A percentile compares a stretch with the other conserved stretches of the same genome.
These are phyloP conservation scores for Characodon lateralis DNA, from an alignment of 2,797 vertebrate genomes.

Conservation along the genomic window DNA sequence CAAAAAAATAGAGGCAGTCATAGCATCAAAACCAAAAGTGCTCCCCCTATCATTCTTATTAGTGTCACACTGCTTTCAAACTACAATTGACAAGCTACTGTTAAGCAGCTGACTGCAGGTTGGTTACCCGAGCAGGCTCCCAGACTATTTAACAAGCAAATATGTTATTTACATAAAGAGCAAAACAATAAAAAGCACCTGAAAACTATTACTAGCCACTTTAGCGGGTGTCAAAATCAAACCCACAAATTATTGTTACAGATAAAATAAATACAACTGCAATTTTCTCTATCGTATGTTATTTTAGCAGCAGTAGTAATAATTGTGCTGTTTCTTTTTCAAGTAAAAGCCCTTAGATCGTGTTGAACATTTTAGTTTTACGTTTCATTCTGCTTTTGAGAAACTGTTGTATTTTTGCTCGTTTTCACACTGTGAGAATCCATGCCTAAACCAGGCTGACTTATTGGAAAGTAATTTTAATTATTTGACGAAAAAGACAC, in stretches of 20 bases:
- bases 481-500: neutral
- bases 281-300: neutral
- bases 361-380: neutral
- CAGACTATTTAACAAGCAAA: too few species aligned
- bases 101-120: too few species aligned
- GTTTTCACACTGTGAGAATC: neutral
- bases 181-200: too few species aligned
- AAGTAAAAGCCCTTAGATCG: neutral
- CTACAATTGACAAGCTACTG: too few species aligned
- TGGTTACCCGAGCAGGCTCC: too few species aligned
- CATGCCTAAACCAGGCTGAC: neutral
- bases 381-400: neutral
- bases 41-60: too few species aligned
- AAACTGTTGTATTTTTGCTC: neutral
- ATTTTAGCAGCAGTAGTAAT: too few species aligned
- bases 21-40: too few species aligned
- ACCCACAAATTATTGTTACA: neutral
- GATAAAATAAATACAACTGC: neutral
- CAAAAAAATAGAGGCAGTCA: too few species aligned
- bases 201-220: too few species aligned
- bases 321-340: neutral
- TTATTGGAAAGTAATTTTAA: neutral
- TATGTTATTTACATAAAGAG: too few species aligned
- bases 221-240: neutral
- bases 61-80: too few species aligned